A percentile compares a stretch with the other conserved stretches of the same genome.
phyloP scores from a whole-genome alignment of 2,113 vertebrate species.

The Ellobius talpinus region DNA sequence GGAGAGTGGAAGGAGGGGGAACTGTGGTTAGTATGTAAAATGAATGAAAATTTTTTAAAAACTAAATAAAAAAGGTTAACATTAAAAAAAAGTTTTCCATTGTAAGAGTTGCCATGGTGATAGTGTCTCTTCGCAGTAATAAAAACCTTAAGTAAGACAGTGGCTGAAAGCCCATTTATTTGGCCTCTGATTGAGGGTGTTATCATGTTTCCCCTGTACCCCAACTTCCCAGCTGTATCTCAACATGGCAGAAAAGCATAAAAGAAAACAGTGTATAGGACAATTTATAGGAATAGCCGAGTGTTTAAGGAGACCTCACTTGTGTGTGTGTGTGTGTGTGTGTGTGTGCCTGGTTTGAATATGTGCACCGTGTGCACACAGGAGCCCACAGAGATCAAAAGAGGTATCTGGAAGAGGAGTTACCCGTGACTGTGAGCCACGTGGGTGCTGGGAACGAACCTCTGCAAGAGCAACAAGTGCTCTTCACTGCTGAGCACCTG shows the following conservation, averaged over 20 bases:
- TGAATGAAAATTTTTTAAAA: too few species aligned
- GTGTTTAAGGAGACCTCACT: background rate
- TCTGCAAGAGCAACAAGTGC: background rate
- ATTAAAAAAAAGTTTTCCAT: too few species aligned
- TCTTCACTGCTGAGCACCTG: background rate
- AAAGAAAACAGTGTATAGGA: background rate
- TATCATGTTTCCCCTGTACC: background rate
- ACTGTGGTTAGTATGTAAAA: too few species aligned
- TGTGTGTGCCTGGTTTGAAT: background rate
- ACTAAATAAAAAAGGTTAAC: too few species aligned
- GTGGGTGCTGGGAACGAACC: background rate
- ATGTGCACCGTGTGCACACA: background rate
- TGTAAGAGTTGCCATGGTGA: background rate
- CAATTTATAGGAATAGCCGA: background rate
- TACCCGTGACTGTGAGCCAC: background rate
- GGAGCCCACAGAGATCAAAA: background rate
- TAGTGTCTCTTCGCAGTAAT: background rate
- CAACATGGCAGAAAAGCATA: background rate
- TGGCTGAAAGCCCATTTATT: background rate
- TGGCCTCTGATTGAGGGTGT: background rate
- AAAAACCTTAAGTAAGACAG: background rate
- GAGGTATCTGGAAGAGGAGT: background rate
- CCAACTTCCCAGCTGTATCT: background rate
- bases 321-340: background rate
- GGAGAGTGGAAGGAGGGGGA: too few species aligned